Evolutionary conservation across 2,797 vertebrate species (phyloP), one percentile per base, ranked within the genome.

Genomic region (Toxotes lorentzi): DNA sequence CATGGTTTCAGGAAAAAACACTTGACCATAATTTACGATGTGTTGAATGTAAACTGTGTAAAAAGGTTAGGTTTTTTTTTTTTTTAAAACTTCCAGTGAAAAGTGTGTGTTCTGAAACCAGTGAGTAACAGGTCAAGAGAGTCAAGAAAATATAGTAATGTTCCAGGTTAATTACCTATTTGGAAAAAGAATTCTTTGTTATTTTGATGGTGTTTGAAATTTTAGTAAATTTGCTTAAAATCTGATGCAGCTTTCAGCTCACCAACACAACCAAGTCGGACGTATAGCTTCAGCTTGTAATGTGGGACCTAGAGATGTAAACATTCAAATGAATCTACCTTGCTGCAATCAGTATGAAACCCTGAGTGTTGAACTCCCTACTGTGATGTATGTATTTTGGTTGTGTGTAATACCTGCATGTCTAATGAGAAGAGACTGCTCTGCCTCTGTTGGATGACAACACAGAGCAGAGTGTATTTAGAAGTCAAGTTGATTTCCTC

Each of bases 341-440:
- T n/a, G 6, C 23, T 41, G 68, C 79, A 82, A 78, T 87, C 77
- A 86, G 63, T 75, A 32, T 27, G 1, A 73, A 81, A n/a, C 30
- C 53, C 47, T 2, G 62, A 12, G n/a, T 16, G 45, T 2, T 30
- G 54, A 45, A 4, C 17, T 35, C 47, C 88, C 77, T n/a, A 57
- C 77, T 68, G 86, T 34, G 77, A 48, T 74, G 40, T 32, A 57
- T 45, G 61, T 70, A 73, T 81, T 86, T 70, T 34, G 56, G 61
- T 57, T 58, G 53, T 21, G 47, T 64, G 65, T 72, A 81, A 84
- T 64, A 40, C 53, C 58, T 66, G 77, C 73, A 47, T 79, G 68
- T 73, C 71, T 87, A 86, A 91, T 73, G 63, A 84, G 84, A 77
- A 61, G 12, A 48, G 83, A 86, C 86, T 72, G 70, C 7, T 79